Evolutionary conservation across 2,797 vertebrate genomes (phyloP).

Genomic region (Gymnocypris eckloni): DNA sequence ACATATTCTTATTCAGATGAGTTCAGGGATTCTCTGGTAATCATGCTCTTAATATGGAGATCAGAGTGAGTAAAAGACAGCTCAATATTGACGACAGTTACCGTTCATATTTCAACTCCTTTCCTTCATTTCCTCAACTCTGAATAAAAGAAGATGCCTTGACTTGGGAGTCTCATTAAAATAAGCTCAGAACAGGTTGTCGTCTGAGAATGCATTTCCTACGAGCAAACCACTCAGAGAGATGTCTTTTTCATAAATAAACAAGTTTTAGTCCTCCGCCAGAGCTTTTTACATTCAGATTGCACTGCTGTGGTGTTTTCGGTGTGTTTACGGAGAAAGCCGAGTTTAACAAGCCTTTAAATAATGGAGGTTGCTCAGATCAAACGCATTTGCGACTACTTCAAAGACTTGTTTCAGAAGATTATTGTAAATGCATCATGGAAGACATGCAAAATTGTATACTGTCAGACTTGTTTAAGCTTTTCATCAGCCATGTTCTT

Average conservation of each 20-base stretch:
- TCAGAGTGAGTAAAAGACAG: conserved; percentile 47
- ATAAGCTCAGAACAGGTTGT: background rate
- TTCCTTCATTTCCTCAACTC: conserved; percentile 16
- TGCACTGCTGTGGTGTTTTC: background rate
- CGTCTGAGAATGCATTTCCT: background rate
- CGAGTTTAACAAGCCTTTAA: conserved; percentile 33
- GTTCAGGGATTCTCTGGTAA: conserved; percentile 71
- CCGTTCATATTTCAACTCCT: conserved; percentile 16
- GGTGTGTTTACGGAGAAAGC: background rate
- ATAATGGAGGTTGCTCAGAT: conserved; percentile 43
- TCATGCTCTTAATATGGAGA: conserved; percentile 70
- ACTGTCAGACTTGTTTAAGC: conserved; percentile 33
- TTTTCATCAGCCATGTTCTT: conserved; percentile 31
- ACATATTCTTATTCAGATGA: conserved; percentile 70
- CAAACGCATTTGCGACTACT: conserved; percentile 15
- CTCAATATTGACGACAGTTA: conserved; percentile 25
- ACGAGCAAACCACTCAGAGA: background rate
- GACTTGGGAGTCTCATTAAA: conserved; percentile 11
- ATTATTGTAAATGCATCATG: conserved; percentile 24
- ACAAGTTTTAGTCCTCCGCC: background rate
- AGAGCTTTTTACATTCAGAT: conserved; percentile 9
- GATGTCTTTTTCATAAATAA: conserved; percentile 33
- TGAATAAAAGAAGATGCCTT: conserved; percentile 22
- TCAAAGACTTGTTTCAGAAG: conserved; percentile 41
- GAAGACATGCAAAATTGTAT: conserved; percentile 14